A percentile compares a stretch with the other conserved stretches of the same genome.
phyloP scores from a whole-genome alignment of 2,113 vertebrate genomes.

The Erythrocercus mccallii region DNA sequence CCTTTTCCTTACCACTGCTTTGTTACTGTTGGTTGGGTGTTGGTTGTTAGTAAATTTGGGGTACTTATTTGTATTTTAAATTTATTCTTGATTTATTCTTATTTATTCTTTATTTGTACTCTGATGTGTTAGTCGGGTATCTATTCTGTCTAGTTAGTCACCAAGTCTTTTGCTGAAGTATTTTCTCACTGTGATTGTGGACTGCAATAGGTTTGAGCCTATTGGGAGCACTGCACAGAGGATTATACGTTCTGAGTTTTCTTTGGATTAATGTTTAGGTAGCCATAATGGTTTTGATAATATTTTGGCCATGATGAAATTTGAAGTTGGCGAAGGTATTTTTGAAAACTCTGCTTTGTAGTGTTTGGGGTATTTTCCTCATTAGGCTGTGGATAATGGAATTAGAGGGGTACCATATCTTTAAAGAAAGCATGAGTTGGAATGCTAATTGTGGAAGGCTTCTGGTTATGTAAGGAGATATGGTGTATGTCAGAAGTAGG shows the following conservation, averaged over 20 bases:
- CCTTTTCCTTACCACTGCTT: not conserved
- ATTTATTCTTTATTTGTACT: not conserved
- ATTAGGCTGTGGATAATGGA: not conserved
- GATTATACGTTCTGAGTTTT: not conserved
- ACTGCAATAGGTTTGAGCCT: not conserved
- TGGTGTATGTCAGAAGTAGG: slow-evolving; percentile 38
- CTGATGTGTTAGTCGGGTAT: not conserved
- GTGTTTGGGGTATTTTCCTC: not conserved
- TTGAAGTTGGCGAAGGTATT: not conserved
- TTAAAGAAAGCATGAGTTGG: slow-evolving; percentile 7
- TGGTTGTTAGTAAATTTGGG: not conserved
- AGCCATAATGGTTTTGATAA: not conserved
- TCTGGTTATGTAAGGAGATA: slow-evolving; percentile 50
- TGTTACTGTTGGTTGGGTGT: not conserved
- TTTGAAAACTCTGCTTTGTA: not conserved
- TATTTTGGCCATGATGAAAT: not conserved
- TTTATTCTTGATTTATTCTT: not conserved
- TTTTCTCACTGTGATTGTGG: not conserved
- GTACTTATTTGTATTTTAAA: not conserved
- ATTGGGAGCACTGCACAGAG: not conserved
- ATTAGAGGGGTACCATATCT: not conserved
- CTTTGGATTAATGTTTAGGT: not conserved
- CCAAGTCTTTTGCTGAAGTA: not conserved
- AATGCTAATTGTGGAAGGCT: slow-evolving; percentile 30
- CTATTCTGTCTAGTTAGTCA: not conserved